A percentile compares a stretch with the other conserved stretches of the same genome.
Conservation (phyloP, 2,888 invertebrate species). For the Platycheirus albimanus region DNA sequence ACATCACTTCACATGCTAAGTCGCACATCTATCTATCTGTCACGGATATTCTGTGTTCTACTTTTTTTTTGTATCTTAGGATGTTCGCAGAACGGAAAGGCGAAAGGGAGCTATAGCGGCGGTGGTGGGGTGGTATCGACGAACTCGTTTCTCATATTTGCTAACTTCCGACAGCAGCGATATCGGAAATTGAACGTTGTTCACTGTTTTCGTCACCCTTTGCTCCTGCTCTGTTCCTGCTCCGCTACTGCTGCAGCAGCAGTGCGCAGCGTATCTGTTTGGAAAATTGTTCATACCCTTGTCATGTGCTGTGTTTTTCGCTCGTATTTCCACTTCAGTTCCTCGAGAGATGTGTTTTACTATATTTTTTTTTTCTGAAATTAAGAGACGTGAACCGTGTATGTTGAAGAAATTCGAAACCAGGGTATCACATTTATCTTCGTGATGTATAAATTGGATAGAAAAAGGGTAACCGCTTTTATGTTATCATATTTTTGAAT, state of each 20-base stretch:
- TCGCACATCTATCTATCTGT: slow-evolving; percentile 72
- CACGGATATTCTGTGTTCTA: slow-evolving; percentile 61
- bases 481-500: slow-evolving; percentile 42
- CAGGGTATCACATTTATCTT: slow-evolving; percentile 9
- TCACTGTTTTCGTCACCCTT: slow-evolving; percentile 54
- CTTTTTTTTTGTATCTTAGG: neutral
- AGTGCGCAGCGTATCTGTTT: slow-evolving; percentile 34
- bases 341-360: slow-evolving; percentile 24
- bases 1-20: slow-evolving; percentile 68
- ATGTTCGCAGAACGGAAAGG: neutral
- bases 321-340: slow-evolving; percentile 45
- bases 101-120: slow-evolving; percentile 1
- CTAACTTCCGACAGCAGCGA: slow-evolving; percentile 56
- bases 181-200: slow-evolving; percentile 69
- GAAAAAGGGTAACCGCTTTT: slow-evolving; percentile 31
- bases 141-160: slow-evolving; percentile 65
- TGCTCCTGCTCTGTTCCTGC: neutral
- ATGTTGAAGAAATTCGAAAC: slow-evolving; percentile 29
- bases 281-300: slow-evolving; percentile 40
- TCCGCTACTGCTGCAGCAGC: slow-evolving; percentile 2
- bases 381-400: slow-evolving; percentile 29
- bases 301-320: slow-evolving; percentile 32
- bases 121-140: too few species aligned
- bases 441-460: neutral
- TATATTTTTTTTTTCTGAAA: slow-evolving; percentile 26